Evolutionary conservation across 2,797 vertebrate genomes (phyloP), one percentile per base, ranked within the genome.

Genomic region (Platalea minor): DNA sequence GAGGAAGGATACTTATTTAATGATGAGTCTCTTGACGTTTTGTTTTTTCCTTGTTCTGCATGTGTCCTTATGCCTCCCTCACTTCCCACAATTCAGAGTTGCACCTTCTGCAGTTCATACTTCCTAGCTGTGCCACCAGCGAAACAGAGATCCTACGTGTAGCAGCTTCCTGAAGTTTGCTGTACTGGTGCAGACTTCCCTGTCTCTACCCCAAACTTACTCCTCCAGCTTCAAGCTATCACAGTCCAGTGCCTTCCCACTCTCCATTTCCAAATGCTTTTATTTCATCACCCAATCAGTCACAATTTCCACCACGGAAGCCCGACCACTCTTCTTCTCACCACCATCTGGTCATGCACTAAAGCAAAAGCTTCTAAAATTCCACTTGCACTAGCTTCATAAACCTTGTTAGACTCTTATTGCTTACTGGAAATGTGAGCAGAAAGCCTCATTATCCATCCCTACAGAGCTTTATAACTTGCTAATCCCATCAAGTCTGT

Each of bases 251-350:
- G 73, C 51, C 94, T 97, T 96, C 94, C 93, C 94, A 96, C 95
- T 95, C 91, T 93, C 19, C 41, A 91, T 70, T 94, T 78, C 88
- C 96, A 95, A 95, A 94, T 77, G 85, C 53, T 92, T 95, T 95
- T 91, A 93, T 95, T 96, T 96, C 88, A 96, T 94, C 92, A 95
- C 90, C 80, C 86, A 96, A 61, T 94, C 90, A 97, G 88, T 95
- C 92, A 96, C 80, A 97, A 88, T 96, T 95, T 96, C 91, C 84
- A 95, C 61, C 7, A 2, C 57, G 21, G 94, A 97, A 97, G 73
- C 88, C 92, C 59, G 0, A 76, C 86, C 86, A 84, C 91, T 97
- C 90, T 95, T 96, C 93, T 91, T 95, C 92, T 89, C 91, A 92
- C 43, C 63, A 88, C 96, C 95, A 97, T 96, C 94, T 97, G 95